A percentile compares a stretch with the other conserved stretches of the same genome.
These are phyloP conservation scores for Oryzias celebensis DNA, from an alignment of 2,113 vertebrate species.

Conservation along the genomic window DNA sequence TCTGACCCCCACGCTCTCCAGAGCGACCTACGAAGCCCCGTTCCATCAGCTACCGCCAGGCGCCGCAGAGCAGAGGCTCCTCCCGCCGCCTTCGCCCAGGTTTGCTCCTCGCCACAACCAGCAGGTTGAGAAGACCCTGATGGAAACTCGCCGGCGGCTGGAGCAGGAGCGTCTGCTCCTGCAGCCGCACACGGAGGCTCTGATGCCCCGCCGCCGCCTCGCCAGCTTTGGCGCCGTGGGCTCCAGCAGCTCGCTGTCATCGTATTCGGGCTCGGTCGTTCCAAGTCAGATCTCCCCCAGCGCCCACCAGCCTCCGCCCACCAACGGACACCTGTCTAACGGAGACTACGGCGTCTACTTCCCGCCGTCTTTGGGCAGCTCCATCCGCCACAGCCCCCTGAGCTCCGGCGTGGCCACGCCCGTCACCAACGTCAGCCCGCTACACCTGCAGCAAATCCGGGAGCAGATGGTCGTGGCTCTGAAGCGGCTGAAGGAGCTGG, in stretches of 20 bases:
- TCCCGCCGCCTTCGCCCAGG: constrained; percentile 87
- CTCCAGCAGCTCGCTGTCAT: constrained; percentile 89
- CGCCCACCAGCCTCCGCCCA: constrained; percentile 74
- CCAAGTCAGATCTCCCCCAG: constrained; percentile 74
- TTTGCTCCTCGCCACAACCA: constrained; percentile 84
- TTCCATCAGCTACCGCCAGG: constrained; percentile 71
- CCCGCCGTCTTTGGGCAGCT: constrained; percentile 87
- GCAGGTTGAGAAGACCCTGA: constrained; percentile 95
- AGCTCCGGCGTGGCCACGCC: constrained; percentile 93
- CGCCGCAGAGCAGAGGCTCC: constrained; percentile 79
- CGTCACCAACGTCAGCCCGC: constrained; percentile 89
- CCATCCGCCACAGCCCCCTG: constrained; percentile 93
- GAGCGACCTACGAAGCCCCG: constrained; percentile 75
- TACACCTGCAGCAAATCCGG: constrained; percentile 94
- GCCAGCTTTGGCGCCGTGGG: constrained; percentile 93
- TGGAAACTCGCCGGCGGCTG: constrained; percentile 92
- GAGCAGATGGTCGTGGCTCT: constrained; percentile 97
- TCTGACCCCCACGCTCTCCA: constrained; percentile 56
- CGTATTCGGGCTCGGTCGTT: constrained; percentile 83
- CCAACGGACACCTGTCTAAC: constrained; percentile 84
- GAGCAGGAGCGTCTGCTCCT: constrained; percentile 91
- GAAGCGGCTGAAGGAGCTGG: constrained; percentile 89
- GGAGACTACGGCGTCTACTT: constrained; percentile 82
- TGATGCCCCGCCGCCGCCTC: constrained; percentile 83
- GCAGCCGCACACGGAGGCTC: constrained; percentile 81